Base-by-base conservation (phyloP, 92 coral and sea anemone genomes). In the Phenganax subtilis region DNA sequence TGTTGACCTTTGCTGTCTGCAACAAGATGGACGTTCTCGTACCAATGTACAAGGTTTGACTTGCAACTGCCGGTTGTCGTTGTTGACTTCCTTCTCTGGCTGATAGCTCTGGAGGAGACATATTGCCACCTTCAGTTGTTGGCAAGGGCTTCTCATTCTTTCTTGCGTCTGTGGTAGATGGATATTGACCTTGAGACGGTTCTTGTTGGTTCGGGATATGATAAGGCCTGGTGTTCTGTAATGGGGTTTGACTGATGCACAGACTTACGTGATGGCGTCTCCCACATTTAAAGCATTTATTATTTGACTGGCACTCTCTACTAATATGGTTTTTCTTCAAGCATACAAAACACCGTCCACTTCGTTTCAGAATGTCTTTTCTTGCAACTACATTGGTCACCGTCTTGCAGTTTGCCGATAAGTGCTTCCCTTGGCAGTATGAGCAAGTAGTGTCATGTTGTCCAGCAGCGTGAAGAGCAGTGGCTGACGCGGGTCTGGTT, bases 201-300 rank as follows among this genome's bases (percentile, higher is more conserved):
- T 57, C 44, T n/a, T 31, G 81, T 31, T 72, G 77, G 77, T 54
- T 72, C 44, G 8, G 20, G n/a, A 51, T 51, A 8, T 29, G 55
- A 51, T 54, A 9, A 55, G 15, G 27, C 16, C 28, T 14, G 12
- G 20, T 3, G 6, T 58, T 76, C 11, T 11, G 47, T 5, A 20
- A 53, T 58, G 28, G 54, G 63, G 55, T n/a, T 37, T 76, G 81
- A 66, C 72, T 51, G 6, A 66, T 25, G 81, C 94, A 90, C 75
- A 88, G 58, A 61, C 93, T 87, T 14, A 76, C 84, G 84, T 88
- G 94, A 76, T 90, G 90, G 27, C 85, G 76, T 55, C 86, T 82
- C 47, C 89, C 91, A 73, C 90, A 88, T 51, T 88, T 88, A 14
- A 85, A 77, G 77, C 93, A 88, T 79, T 82, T 91, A 20, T 51